Conservation (phyloP, 2,113 vertebrate genomes). For the Daubentonia madagascariensis region DNA sequence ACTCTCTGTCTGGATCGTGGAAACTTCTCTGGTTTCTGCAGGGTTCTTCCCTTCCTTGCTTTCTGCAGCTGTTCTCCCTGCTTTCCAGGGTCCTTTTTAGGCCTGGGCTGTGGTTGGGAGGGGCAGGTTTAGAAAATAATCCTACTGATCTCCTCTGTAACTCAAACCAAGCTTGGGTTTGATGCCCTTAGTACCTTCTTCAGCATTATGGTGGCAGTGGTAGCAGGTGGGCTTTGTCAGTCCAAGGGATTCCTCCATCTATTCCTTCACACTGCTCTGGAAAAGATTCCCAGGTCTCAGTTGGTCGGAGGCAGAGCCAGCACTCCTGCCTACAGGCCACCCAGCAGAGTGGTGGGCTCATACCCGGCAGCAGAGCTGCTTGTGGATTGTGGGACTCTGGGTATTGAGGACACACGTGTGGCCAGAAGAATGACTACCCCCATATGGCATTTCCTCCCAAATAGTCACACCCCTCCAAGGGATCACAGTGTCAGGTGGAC, state of each 20-base stretch:
- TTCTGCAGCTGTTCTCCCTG: constrained; percentile 83
- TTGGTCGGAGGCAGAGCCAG: neutral
- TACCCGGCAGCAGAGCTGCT: neutral
- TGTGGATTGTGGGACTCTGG: neutral
- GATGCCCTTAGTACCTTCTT: constrained; percentile 80
- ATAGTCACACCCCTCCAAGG: neutral
- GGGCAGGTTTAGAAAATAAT: constrained; percentile 82
- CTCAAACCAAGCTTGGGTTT: constrained; percentile 83
- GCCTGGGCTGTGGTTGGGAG: constrained; percentile 84
- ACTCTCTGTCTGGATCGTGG: constrained; percentile 81
- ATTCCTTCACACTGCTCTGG: rapidly evolving
- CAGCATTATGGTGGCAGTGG: neutral
- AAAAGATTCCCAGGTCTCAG: neutral
- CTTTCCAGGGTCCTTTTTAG: constrained; percentile 87
- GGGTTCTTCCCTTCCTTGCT: constrained; percentile 86
- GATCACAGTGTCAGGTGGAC: neutral
- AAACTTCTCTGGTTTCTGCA: constrained; percentile 86
- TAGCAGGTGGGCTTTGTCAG: neutral
- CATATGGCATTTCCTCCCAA: neutral
- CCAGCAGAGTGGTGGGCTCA: neutral
- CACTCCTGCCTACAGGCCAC: neutral
- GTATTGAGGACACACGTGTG: rapidly evolving
- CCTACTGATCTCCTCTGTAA: constrained; percentile 80
- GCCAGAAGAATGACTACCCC: rapidly evolving
- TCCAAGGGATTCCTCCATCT: neutral